Base-by-base conservation (phyloP, 2,113 vertebrate genomes). In the Aphelocoma coerulescens region DNA sequence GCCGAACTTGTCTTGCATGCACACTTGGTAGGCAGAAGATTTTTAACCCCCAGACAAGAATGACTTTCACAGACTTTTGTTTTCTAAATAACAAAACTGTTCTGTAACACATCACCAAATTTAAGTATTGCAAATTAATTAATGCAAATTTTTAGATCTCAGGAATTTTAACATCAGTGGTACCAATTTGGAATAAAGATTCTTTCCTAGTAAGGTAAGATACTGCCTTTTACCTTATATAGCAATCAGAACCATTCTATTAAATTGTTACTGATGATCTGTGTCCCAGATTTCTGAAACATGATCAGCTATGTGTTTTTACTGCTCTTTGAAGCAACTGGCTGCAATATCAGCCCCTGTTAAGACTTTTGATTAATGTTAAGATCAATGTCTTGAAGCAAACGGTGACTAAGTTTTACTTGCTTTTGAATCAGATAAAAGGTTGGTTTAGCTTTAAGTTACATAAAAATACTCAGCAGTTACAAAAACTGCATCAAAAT, bases 401-500 rank as follows among this genome's bases (percentile, higher is more conserved):
- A 92, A 77, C 27, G 30, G 16, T 48, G 24, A 62, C 39, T 59
- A 61, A 54, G 39, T 83, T 57, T 65, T 68, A 44, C 14, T 71
- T 73, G 54, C 26, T 85, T 92, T 93, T 79, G 51, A 80, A 71
- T 80, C 51, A 73, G 74, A 41, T 75, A 81, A 81, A 51, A 82
- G 57, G 32, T 79, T 88, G 44, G 22, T 73, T 88, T 79, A 85
- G 24, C 33, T 75, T 73, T 58, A 59, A 57, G 23, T 62, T 88
- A 51, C 5, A 32, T 68, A 57, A 57, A 91, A 90, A 69, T 69
- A 80, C 9, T 52, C 14, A 79, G 44, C 48, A 76, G 28, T 79
- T 87, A 54, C 13, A 51, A 24, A 81, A 88, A 78, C n/a, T 73
- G 82, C 81, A 94, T 89, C 73, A 81, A 57, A 92, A 55, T 37